Evolutionary conservation across 2,888 invertebrate species (phyloP), one percentile per base, ranked within the genome.

Genomic region (Tachina grossa): DNA sequence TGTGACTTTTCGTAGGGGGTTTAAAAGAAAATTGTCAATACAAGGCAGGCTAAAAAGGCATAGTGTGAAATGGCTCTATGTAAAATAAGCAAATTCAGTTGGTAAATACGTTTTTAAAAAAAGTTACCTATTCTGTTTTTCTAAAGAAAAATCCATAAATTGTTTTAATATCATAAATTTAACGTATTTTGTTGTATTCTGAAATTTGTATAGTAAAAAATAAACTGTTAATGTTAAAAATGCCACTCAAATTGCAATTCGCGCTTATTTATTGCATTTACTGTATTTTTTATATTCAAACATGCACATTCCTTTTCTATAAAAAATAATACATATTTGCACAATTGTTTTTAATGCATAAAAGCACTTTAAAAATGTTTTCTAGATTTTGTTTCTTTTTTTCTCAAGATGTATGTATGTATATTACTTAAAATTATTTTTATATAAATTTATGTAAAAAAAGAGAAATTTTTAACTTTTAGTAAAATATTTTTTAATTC

Each of bases 301-400:
- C 53, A 75, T 63, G 63, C 69, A 57, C 63, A 49, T 82, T 63
- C 13, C 31, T 75, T 22, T 61, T 19, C 51, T n/a, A 63, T 57
- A 43, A 16, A 43, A 16, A 74, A 11, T n/a, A 53, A 43, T 90
- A 31, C 31, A 31, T 31, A 88, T 89, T 90, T 90, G 89, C 90
- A 90, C 91, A 90, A 89, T 87, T 90, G 89, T 88, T 90, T 86
- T 87, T 88, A 86, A 87, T 88, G 81, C 83, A 47, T 55, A 76
- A 43, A 66, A 49, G 14, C 16, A 43, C 47, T 72, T 14, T 39
- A 51, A 45, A 69, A 74, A 84, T 87, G 87, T 86, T 81, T 84
- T 77, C 85, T 83, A 63, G 69, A 75, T 77, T 77, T 77, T 84
- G 65, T 80, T 81, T 11, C 66, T 59, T 66, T 57, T 81, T 63